Base-by-base conservation (phyloP, 2,797 vertebrate species). In the Dendrocincla tyrannina region DNA sequence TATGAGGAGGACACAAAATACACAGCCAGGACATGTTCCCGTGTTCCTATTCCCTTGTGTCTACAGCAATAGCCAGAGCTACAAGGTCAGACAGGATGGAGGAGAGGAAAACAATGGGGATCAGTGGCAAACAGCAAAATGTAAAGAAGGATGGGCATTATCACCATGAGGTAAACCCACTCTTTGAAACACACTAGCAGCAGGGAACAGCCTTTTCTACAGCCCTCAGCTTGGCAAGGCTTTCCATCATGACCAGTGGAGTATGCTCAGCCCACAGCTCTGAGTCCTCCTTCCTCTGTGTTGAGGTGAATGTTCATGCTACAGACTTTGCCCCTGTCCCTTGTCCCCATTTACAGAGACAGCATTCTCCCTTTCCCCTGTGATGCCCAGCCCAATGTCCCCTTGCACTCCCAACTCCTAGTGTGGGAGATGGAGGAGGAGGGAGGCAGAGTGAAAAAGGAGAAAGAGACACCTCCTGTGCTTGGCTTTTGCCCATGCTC, bases 281-380 rank as follows among this genome's bases (percentile, higher is more conserved):
- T 20, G 14, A 55, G 42, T 83, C 58, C 33, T 67, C 62, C 52
- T 47, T 67, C 52, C 47, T 39, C n/a, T 30, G 17, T 6, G 1
- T 46, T 33, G 17, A 9, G 8, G 23, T 46, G 35, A 77, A 42
- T 6, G 2, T 56, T 62, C 67, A 39, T 1, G 3, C 17, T n/a
- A 50, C 25, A 50, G 63, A 41, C 32, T 25, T 25, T 47, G 18
- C 7, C 13, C 23, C 17, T 52, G 56, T 30, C 22, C 12, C 37
- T 76, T 2, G 0, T 6, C 12, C 18, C 5, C 0, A 1, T 39
- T 49, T 52, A 47, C 17, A 76, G 28, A 52, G 11, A 39, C 52
- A 62, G 52, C 2, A 1, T 14, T 66, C 49, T 75, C 30, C 17
- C 24, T 33, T 42, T 66, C 12, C 18, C 27, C 19, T n/a, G 25